Evolutionary conservation across 2,888 invertebrate species (phyloP), one percentile per base, ranked within the genome.

Genomic region (Amiota communis): DNA sequence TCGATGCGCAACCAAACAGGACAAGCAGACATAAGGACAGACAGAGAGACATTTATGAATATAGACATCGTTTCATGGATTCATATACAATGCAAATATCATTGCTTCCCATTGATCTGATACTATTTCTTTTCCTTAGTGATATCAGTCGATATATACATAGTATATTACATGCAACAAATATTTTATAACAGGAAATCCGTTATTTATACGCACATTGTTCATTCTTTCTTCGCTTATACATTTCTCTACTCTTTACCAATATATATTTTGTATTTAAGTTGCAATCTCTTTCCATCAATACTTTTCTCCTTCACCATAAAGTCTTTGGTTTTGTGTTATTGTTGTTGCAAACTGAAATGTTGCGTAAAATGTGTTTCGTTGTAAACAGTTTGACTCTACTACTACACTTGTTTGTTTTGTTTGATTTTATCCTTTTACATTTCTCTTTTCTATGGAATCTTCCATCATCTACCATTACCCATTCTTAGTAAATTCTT

Each of bases 151-250:
- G 36, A 36, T 36, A 36, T 36, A 0, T 36, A n/a, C n/a, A 15
- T 15, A 15, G n/a, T 53, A 15, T 53, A 15, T 15, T 53, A n/a
- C 13, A 53, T 53, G 53, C 59, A 67, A 83, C 83, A 84, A 81
- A 83, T 83, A 85, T 85, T 83, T 83, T 84, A 84, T 84, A 85
- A 81, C 84, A 82, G 83, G 83, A 83, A 83, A 83, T 83, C 83
- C 83, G 83, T 83, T 83, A 83, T 83, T 83, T 83, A 85, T 83
- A 85, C 85, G 82, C 85, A 83, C 79, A 83, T 85, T 85, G 85
- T 85, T 75, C 77, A 72, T 68, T 59, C 76, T 17, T 17, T 23
- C 17, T 59, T 15, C 15, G 0, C 17, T 20, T 23, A 23, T 3
- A 23, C 23, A 3, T 23, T 23, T 9, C 17, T 57, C 57, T 57